Conservation (phyloP, 92 coral and sea anemone species). For the Zoanthus sansibaricus region DNA sequence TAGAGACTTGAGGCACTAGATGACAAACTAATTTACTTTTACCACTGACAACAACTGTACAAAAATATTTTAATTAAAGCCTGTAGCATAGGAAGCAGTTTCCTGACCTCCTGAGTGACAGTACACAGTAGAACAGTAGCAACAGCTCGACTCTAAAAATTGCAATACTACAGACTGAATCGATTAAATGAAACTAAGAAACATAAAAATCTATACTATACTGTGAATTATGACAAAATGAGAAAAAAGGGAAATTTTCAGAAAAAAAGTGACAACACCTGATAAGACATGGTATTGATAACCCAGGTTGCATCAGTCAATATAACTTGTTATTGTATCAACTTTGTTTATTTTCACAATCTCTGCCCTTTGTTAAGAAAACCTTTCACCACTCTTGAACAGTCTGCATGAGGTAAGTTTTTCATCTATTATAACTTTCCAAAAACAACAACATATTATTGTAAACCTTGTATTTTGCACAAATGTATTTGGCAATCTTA, state of each 20-base stretch:
- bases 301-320: conserved; percentile 4
- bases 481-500: conserved; percentile 9
- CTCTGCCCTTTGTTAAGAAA: conserved; percentile 5
- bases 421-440: conserved; percentile 2
- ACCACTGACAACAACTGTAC: neutral
- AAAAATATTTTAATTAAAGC: conserved; percentile 1
- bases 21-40: conserved; percentile 8
- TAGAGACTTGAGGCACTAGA: conserved; percentile 9
- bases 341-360: conserved; percentile 3
- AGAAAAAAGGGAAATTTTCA: conserved; percentile 9
- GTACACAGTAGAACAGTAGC: neutral
- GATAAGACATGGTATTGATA: conserved; percentile 7
- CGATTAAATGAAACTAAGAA: conserved; percentile 3
- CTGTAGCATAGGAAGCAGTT: conserved; percentile 10
- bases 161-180: conserved; percentile 4
- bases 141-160: neutral
- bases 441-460: conserved; percentile 7
- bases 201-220: conserved; percentile 1
- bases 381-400: conserved; percentile 10
- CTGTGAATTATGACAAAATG: conserved; percentile 6
- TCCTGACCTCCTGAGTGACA: conserved; percentile 8
- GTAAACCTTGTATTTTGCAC: conserved; percentile 8
- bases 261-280: conserved; percentile 4
- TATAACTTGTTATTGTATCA: conserved; percentile 8
- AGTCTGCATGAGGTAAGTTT: conserved; percentile 12